Evolutionary conservation across 2,888 invertebrate genomes (phyloP).

Genomic region (Pseudococcus longispinus): DNA sequence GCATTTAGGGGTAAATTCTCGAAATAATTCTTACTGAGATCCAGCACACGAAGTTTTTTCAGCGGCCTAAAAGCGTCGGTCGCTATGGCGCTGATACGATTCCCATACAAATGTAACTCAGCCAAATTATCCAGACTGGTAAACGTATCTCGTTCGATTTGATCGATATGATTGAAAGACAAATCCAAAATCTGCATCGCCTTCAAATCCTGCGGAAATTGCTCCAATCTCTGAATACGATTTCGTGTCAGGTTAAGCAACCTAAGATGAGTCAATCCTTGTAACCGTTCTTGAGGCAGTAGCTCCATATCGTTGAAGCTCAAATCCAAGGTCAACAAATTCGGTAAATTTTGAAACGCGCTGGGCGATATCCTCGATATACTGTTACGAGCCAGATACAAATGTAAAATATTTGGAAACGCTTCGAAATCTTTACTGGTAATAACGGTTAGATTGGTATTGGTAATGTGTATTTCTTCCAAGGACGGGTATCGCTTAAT

Average conservation of each 20-base stretch:
- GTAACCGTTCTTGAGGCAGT: constrained; percentile 82
- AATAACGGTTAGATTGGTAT: constrained; percentile 81
- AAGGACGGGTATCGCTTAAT: constrained; percentile 64
- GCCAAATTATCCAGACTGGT: constrained; percentile 77
- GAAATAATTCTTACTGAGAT: constrained; percentile 83
- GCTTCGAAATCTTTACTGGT: constrained; percentile 86
- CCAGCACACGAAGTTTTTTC: constrained; percentile 77
- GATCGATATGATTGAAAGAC: constrained; percentile 82
- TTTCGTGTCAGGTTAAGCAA: constrained; percentile 85
- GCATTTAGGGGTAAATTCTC: constrained; percentile 81
- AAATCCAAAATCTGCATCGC: constrained; percentile 81
- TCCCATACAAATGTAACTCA: constrained; percentile 81
- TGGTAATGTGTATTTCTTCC: constrained; percentile 77
- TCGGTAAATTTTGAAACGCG: constrained; percentile 79
- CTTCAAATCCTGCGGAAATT: constrained; percentile 79
- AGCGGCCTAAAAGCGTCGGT: constrained; percentile 77
- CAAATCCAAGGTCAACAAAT: constrained; percentile 79
- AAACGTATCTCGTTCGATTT: constrained; percentile 78
- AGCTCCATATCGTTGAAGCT: constrained; percentile 83
- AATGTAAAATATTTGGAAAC: constrained; percentile 78
- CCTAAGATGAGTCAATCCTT: constrained; percentile 76
- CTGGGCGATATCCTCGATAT: constrained; percentile 83
- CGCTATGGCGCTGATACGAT: constrained; percentile 80
- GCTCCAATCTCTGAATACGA: constrained; percentile 79
- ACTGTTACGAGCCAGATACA: constrained; percentile 76